A percentile compares a stretch with the other conserved stretches of the same genome.
These are phyloP conservation scores for Apodemus speciosus DNA, from an alignment of 2,113 vertebrate species.

Conservation along the genomic window DNA sequence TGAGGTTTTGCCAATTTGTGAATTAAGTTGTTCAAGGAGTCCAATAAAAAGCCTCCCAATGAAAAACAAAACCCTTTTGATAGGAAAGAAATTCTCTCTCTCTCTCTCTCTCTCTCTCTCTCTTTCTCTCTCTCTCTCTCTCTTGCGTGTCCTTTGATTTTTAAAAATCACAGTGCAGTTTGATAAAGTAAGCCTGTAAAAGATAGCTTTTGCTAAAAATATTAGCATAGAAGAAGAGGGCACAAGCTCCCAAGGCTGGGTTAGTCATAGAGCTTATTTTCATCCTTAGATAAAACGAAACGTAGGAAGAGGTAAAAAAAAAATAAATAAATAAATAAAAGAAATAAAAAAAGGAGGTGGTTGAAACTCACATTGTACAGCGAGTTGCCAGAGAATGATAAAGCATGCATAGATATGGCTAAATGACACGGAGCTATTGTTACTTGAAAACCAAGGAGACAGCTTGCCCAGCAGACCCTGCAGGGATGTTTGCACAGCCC, in stretches of 20 bases:
- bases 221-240: background rate
- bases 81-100: background rate
- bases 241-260: background rate
- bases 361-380: slow-evolving; percentile 1
- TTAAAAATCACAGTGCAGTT: slow-evolving; percentile 42
- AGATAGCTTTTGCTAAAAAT: slow-evolving; percentile 18
- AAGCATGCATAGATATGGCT: background rate
- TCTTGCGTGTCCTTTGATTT: background rate
- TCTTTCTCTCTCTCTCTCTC: background rate
- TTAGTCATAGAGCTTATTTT: slow-evolving; percentile 41
- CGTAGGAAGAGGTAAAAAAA: background rate
- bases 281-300: slow-evolving; percentile 47
- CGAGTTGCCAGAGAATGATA: background rate
- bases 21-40: slow-evolving; percentile 51
- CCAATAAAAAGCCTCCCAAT: slow-evolving; percentile 1
- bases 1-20: slow-evolving; percentile 52
- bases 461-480: slow-evolving; percentile 7
- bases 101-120: background rate
- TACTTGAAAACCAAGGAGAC: slow-evolving; percentile 35
- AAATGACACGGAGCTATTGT: background rate
- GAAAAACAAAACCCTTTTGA: slow-evolving; percentile 58
- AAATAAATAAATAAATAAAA: too few species aligned
- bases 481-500: slow-evolving; percentile 37
- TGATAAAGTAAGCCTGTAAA: slow-evolving; percentile 48
- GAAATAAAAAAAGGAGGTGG: background rate